phyloP scores from a whole-genome alignment of 2,888 invertebrate species.

The Tachystola acroxantha region DNA sequence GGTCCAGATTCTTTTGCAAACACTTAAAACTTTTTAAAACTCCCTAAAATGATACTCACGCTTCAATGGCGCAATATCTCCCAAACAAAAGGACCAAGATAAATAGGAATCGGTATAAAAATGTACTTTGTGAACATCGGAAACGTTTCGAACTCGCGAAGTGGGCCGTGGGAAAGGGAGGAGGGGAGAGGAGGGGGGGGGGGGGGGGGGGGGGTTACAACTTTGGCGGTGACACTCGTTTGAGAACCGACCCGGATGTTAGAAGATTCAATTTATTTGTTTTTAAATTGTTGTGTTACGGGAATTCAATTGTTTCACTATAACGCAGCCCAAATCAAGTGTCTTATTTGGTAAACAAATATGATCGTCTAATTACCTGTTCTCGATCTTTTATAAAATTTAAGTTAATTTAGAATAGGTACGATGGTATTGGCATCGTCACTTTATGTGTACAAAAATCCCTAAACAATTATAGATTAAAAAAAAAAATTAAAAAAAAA shows the following conservation, averaged over 20 bases:
- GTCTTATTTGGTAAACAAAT: too few relatives aligned
- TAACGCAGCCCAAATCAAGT: too few relatives aligned
- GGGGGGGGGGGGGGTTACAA: slow-evolving; percentile 37
- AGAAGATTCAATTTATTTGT: slow-evolving; percentile 8
- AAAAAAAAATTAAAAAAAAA: too few relatives aligned
- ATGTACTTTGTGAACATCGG: slow-evolving; percentile 36
- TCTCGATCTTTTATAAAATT: too few relatives aligned
- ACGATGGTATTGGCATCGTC: too few relatives aligned
- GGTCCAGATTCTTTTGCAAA: too few relatives aligned
- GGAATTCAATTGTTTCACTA: neutral
- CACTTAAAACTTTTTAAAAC: slow-evolving; percentile 7
- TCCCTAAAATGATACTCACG: slow-evolving; percentile 10
- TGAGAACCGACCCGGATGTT: slow-evolving; percentile 24
- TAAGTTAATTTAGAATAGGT: too few relatives aligned
- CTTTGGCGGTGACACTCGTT: slow-evolving; percentile 44
- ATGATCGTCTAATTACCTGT: too few relatives aligned
- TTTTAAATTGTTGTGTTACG: neutral
- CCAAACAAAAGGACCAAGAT: slow-evolving; percentile 31
- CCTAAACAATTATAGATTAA: too few relatives aligned
- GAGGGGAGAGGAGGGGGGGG: slow-evolving; percentile 5
- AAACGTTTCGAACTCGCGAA: slow-evolving; percentile 51
- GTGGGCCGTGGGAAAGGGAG: slow-evolving; percentile 13
- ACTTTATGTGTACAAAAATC: too few relatives aligned
- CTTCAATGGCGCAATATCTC: slow-evolving; percentile 5
- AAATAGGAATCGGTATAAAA: slow-evolving; percentile 39